Evolutionary conservation across 1,140 invertebrate species (phyloP), one percentile per base, ranked within the genome.

Genomic region (Physella acuta): DNA sequence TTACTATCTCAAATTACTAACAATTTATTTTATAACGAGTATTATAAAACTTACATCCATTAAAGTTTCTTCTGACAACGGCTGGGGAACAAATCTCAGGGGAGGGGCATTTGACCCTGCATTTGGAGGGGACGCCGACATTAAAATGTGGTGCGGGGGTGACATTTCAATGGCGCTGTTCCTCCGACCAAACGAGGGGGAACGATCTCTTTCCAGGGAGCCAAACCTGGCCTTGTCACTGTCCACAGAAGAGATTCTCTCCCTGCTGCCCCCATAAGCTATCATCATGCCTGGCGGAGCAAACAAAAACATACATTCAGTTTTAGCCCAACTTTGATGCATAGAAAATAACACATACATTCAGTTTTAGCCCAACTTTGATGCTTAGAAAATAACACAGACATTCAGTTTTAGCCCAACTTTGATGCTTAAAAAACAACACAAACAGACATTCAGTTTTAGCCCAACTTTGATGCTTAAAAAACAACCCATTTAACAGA

Each of bases 31-130:
- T n/a, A 55, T 17, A 60, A 36, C 1, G 36, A 55, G 11, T 16
- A 55, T 16, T 16, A 60, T 31, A 55, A 31, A 2, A 85, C 84
- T 84, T 75, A 91, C 91, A 79, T 96, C 94, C 72, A 98, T 89
- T 26, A 99, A 87, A 28, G 95, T 98, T 86, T 99, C 96, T 85
- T 97, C 94, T 44, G 94, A 93, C 65, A 99, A 85, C 82, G 97
- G 95, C 5, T 94, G 94, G 33, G 92, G 90, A 31, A 93, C 89
- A 86, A 96, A 97, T 71, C 90, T 90, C 71, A 92, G 89, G 68
- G 90, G 91, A 69, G 90, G 86, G 44, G 88, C 85, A 68, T 86
- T 82, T 68, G 89, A 85, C 51, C 88, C 86, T 68, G 86, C 81
- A 24, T 81, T 83, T 0, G 84, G 82, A 8, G 87, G 87, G 1